Base-by-base conservation (phyloP, 1,140 invertebrate genomes). In the Oreohelix idahoensis region DNA sequence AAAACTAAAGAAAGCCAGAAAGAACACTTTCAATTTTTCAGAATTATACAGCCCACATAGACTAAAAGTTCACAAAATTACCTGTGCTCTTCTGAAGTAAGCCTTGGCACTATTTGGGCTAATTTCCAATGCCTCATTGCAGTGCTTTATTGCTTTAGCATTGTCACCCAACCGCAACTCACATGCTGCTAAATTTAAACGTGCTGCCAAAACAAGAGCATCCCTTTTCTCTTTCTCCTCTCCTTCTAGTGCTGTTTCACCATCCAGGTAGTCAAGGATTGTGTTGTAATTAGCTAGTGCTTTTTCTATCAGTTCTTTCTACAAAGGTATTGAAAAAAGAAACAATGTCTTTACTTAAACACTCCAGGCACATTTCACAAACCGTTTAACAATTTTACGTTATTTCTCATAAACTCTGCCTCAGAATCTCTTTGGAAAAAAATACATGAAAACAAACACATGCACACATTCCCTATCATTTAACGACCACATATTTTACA, bases 271-370 rank as follows among this genome's bases (percentile, higher is more conserved):
- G 49, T 93, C 89, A 66, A 95, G 89, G 90, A 96, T 94, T 89
- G 96, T 96, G 84, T 95, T 95, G 90, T 99, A 99, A 94, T 97
- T 96, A 92, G 96, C 97, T 51, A 96, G 94, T n/a, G 98, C 97
- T 81, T 97, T 84, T 71, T 93, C 91, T 87, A 95, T 96, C 89
- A 98, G 97, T 76, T 93, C 94, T 2, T 94, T 93, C 92, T 97
- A 81, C 53, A 83, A 81, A 83, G 10, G 20, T 45, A 45, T 15
- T n/a, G n/a, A n/a, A n/a, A 45, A 5, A 45, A 5, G 15, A 45
- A 45, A 45, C 5, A 45, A 8, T 45, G 15, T 45, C 42, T 45
- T 45, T 45, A 45, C 5, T 45, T 15, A 45, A 15, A 15, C 5
- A 45, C 42, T 8, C 42, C 42, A 45, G n/a, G n/a, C n/a, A n/a